These are phyloP conservation scores for Silurus aristotelis DNA, from an alignment of 2,797 vertebrate species.

Conservation along the genomic window DNA sequence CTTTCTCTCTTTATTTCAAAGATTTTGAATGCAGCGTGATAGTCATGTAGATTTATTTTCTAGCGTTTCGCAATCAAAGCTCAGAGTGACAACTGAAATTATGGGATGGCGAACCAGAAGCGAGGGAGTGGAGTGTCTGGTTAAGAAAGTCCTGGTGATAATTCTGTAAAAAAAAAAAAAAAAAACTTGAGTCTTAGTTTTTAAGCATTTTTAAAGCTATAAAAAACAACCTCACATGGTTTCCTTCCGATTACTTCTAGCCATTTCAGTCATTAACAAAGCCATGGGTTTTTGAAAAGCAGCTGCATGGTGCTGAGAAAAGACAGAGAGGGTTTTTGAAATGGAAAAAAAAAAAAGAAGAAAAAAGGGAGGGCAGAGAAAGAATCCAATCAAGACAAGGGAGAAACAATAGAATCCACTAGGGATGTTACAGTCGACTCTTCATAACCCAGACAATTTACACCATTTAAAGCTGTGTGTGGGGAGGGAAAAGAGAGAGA, in stretches of 20 bases:
- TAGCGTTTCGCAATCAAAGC: neutral
- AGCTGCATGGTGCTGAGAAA: neutral
- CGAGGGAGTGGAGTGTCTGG: neutral
- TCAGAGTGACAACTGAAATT: neutral
- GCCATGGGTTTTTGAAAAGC: neutral
- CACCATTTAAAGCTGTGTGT: conserved; percentile 38
- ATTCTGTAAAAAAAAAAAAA: too few species aligned
- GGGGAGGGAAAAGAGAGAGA: neutral
- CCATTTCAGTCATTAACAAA: neutral
- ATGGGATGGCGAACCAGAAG: too few species aligned
- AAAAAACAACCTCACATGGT: neutral
- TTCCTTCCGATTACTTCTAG: neutral
- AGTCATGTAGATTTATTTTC: neutral
- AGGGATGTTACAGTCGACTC: conserved; percentile 32
- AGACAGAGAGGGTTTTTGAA: neutral
- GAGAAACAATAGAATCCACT: conserved; percentile 15
- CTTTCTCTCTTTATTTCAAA: neutral
- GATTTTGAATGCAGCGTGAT: neutral
- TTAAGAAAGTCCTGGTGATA: neutral
- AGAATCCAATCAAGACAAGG: conserved; percentile 18
- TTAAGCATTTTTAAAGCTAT: neutral
- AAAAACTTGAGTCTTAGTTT: neutral
- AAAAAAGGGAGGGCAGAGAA: conserved; percentile 24
- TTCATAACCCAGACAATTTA: conserved; percentile 45
- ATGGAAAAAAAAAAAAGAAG: conserved; percentile 42